Conservation (phyloP, 2,888 invertebrate genomes). For the Acronicta leporina region DNA sequence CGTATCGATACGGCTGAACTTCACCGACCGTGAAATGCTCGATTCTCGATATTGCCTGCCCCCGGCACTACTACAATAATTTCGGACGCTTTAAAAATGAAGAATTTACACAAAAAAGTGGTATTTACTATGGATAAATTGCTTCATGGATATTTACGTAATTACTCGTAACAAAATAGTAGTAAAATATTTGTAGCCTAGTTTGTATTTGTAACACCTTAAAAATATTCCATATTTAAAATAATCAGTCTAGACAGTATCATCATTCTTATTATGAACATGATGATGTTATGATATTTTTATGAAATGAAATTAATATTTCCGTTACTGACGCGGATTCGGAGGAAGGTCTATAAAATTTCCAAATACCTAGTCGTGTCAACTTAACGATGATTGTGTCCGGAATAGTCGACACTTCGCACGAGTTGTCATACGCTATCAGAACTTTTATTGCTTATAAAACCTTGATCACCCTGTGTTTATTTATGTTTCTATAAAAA, state of each 20-base stretch:
- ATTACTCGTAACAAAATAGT: constrained; percentile 29
- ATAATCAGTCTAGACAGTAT: no score
- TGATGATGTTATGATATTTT: background rate
- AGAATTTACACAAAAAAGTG: constrained; percentile 54
- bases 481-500: constrained; percentile 64
- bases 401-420: constrained; percentile 60
- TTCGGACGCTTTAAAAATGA: constrained; percentile 70
- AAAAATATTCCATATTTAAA: background rate
- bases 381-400: constrained; percentile 78
- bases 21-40: constrained; percentile 87
- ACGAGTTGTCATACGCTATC: constrained; percentile 62
- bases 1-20: constrained; percentile 85
- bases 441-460: constrained; percentile 74
- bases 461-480: constrained; percentile 62
- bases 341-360: constrained; percentile 58
- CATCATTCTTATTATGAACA: background rate
- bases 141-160: constrained; percentile 41
- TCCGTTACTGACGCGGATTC: constrained; percentile 20
- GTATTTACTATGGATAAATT: constrained; percentile 43
- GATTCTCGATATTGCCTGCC: constrained; percentile 80
- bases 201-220: background rate
- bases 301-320: constrained; percentile 10
- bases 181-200: constrained; percentile 39
- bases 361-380: constrained; percentile 51
- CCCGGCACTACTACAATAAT: constrained; percentile 71